Base-by-base conservation (phyloP, 2,888 invertebrate genomes). In the Pterostichus niger region DNA sequence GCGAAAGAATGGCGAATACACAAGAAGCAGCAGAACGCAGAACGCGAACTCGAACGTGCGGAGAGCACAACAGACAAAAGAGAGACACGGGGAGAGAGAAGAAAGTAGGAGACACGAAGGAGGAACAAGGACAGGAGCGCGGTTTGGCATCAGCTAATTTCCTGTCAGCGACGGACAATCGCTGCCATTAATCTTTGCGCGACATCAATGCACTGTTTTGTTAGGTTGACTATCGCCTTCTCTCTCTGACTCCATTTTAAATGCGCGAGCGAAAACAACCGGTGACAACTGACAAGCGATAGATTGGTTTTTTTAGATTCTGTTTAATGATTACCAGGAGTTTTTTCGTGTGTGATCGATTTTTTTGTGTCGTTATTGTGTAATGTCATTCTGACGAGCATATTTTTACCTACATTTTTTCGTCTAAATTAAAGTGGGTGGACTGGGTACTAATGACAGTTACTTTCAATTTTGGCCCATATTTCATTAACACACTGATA, bases 231-330 rank as follows among this genome's bases (percentile, higher is more conserved):
- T 76, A 76, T 44, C 44, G 46, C 24, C 73, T 0, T 46, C 73
- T 75, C 75, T 75, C 75, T 82, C 61, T 71, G 31, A 24, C 75
- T 59, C 75, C 75, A 61, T 82, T 82, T 75, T 82, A 82, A 82
- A 82, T 82, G 61, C 75, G 82, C 82, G 75, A 44, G 56, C 87
- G 86, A 88, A 87, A 88, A 87, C 88, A 87, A 87, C 87, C 88
- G 88, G 88, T 88, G 88, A 88, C 88, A 88, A 88, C 88, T 88
- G 88, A 88, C 88, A 88, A 87, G 88, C 88, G 85, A 88, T 88
- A 88, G 88, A 88, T 88, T 88, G 88, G 88, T 87, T 88, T 88
- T 86, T 88, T 88, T 86, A 88, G 88, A 88, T 88, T 87, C 86
- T 85, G 87, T 86, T 85, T 85, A 86, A 86, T 86, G 87, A 88